Percentiles rank a stretch among this genome's conserved stretches.
Conservation (phyloP, 2,113 vertebrate species). For the Salvator merianae region DNA sequence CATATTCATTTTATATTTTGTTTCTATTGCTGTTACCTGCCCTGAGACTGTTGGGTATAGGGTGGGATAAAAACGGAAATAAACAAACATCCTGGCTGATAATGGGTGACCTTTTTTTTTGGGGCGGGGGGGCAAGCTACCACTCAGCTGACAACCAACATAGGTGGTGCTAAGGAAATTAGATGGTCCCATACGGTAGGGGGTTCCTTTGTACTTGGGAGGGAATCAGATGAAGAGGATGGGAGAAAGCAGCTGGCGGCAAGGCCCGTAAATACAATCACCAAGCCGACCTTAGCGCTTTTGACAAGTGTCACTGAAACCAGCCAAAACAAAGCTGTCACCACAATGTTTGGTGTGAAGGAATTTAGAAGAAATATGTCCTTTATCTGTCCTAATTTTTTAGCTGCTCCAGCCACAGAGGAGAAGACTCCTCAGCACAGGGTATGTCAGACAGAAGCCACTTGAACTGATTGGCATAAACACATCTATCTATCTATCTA, state of each 20-base stretch:
- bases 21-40: too few species aligned
- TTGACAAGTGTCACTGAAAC: conserved; percentile 1
- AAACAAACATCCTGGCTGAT: too few species aligned
- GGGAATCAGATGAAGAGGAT: conserved; percentile 35
- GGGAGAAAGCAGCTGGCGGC: conserved; percentile 37
- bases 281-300: conserved; percentile 39
- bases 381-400: conserved; percentile 42
- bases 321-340: conserved; percentile 41
- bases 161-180: too few species aligned
- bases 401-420: conserved; percentile 44
- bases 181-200: conserved; percentile 38
- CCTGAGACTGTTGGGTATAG: too few species aligned
- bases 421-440: conserved; percentile 6
- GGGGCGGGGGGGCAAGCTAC: too few species aligned
- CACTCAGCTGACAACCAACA: too few species aligned
- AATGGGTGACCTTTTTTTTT: too few species aligned
- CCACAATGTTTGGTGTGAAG: conserved; percentile 6
- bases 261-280: conserved; percentile 14
- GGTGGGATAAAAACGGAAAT: too few species aligned
- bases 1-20: too few species aligned
- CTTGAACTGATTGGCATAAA: too few species aligned
- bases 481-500: too few species aligned
- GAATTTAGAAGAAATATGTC: conserved; percentile 14
- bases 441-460: too few species aligned
- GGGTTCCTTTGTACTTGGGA: conserved; percentile 9